Evolutionary conservation across 2,888 invertebrate genomes (phyloP).

Genomic region (Nomada ruficornis): DNA sequence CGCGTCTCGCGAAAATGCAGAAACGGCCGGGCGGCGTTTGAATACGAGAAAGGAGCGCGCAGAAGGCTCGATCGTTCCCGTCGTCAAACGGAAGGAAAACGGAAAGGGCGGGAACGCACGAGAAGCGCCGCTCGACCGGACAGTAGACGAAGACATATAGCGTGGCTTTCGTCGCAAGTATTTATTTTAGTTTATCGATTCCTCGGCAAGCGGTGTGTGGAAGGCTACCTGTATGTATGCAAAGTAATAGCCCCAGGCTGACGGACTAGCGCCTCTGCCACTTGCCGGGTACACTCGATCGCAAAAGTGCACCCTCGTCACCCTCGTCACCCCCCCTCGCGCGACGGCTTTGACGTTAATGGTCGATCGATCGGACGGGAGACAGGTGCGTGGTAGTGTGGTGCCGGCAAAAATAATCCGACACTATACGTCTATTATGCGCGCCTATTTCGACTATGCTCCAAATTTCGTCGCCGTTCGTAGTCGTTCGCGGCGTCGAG

Average conservation of each 20-base stretch:
- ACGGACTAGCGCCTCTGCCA: slow-evolving; percentile 69
- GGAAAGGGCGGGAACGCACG: neutral
- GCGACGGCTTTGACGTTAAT: slow-evolving; percentile 72
- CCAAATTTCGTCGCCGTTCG: slow-evolving; percentile 44
- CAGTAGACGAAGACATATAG: slow-evolving; percentile 21
- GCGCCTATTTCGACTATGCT: slow-evolving; percentile 33
- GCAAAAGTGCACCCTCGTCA: slow-evolving; percentile 66
- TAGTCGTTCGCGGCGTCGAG: neutral
- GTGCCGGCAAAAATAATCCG: slow-evolving; percentile 71
- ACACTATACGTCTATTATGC: slow-evolving; percentile 31
- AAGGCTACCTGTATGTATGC: slow-evolving; percentile 65
- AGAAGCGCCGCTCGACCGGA: neutral
- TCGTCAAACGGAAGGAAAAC: too few relatives aligned
- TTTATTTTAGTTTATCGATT: slow-evolving; percentile 77
- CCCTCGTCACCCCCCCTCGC: slow-evolving; percentile 20
- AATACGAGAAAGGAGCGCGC: too few relatives aligned
- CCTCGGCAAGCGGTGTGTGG: slow-evolving; percentile 50
- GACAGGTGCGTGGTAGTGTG: slow-evolving; percentile 67
- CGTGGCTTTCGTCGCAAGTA: slow-evolving; percentile 66
- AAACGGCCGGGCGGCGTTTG: neutral
- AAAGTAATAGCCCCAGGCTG: slow-evolving; percentile 74
- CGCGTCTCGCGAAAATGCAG: neutral
- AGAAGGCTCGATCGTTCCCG: slow-evolving; percentile 11
- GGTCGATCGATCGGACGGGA: slow-evolving; percentile 71
- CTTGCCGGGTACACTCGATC: slow-evolving; percentile 68